phyloP scores from a whole-genome alignment of 2,797 vertebrate species.

The Alcedo quadribrachys region DNA sequence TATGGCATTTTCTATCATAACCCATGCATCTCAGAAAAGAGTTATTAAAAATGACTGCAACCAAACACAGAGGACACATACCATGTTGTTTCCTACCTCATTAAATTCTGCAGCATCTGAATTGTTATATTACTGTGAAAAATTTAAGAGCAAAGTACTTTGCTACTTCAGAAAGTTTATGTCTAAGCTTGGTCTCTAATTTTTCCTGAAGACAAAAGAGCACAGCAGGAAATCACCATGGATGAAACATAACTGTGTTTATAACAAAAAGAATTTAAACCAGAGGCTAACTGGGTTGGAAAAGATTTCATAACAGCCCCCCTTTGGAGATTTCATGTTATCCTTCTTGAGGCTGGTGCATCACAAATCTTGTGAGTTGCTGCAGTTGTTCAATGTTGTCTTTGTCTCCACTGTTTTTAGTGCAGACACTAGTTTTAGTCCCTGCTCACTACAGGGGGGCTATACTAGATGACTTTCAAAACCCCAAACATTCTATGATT shows the following conservation, averaged over 20 bases:
- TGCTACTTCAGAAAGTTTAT: not conserved
- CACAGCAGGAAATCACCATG: not conserved
- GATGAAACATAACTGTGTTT: not conserved
- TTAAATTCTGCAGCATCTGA: not conserved
- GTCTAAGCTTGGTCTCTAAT: not conserved
- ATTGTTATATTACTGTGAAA: not conserved
- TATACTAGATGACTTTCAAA: too few species aligned
- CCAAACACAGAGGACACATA: accelerated
- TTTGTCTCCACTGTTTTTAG: not conserved
- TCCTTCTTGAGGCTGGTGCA: not conserved
- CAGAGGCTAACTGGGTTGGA: not conserved
- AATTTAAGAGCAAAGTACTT: not conserved
- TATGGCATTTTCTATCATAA: not conserved
- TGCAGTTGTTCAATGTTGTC: not conserved
- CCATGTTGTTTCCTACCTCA: not conserved
- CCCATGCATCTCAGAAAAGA: not conserved
- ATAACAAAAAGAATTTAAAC: not conserved
- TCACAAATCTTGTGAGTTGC: not conserved
- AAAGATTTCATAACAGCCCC: not conserved
- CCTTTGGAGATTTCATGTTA: not conserved
- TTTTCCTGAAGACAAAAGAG: not conserved
- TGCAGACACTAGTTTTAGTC: not conserved
- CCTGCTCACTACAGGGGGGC: too few species aligned
- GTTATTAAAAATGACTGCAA: not conserved
- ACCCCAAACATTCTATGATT: too few species aligned